These are phyloP conservation scores for Oreochromis aureus DNA, from an alignment of 2,113 vertebrate species.

Conservation along the genomic window DNA sequence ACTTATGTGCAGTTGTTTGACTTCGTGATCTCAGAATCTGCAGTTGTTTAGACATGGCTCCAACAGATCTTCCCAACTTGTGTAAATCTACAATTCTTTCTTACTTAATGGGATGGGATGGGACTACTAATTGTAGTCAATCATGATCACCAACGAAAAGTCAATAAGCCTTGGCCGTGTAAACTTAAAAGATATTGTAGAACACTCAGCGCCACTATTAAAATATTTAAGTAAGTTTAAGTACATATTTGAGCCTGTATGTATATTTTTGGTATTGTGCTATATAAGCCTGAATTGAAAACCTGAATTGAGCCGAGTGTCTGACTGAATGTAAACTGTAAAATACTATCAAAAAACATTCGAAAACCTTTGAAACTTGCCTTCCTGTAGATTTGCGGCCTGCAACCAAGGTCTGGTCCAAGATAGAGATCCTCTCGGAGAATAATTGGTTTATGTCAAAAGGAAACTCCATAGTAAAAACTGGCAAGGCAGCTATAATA, in stretches of 20 bases:
- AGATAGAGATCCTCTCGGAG: slow-evolving; percentile 62
- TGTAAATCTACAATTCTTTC: background rate
- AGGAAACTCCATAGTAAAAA: slow-evolving; percentile 67
- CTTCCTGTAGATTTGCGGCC: slow-evolving; percentile 54
- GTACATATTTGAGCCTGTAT: background rate
- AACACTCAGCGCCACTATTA: background rate
- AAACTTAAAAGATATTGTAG: background rate
- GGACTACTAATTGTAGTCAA: background rate
- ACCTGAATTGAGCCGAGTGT: background rate
- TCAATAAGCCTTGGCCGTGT: background rate
- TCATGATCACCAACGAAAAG: background rate
- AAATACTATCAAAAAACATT: background rate
- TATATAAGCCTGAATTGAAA: background rate
- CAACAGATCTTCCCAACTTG: background rate
- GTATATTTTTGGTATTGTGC: background rate
- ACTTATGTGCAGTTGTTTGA: background rate
- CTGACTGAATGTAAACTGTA: background rate
- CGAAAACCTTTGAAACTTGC: slow-evolving; percentile 24
- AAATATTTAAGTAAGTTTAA: background rate
- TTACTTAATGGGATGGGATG: too few relatives aligned
- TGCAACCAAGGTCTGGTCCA: slow-evolving; percentile 66
- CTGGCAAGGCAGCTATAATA: background rate
- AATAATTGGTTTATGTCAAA: slow-evolving; percentile 71
- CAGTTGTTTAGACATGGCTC: background rate
- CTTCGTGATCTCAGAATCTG: background rate